These are phyloP conservation scores for Agriopis marginaria DNA, from an alignment of 2,888 invertebrate species.

Conservation along the genomic window DNA sequence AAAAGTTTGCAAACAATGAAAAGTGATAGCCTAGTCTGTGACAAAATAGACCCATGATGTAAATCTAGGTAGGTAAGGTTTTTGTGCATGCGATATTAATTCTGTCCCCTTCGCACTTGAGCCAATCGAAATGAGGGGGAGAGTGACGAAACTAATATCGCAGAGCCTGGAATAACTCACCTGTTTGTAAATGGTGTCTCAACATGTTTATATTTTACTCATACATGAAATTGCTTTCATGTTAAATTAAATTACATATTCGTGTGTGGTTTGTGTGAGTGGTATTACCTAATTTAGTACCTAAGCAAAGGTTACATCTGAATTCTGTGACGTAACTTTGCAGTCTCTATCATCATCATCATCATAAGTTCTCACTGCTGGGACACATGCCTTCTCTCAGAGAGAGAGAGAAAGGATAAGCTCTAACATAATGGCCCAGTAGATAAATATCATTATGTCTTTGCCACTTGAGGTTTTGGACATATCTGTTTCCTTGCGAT, in stretches of 20 bases:
- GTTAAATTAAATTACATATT: slow-evolving; percentile 77
- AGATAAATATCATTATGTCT: no score
- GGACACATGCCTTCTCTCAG: no score
- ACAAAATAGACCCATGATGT: slow-evolving; percentile 1
- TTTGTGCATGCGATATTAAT: no score
- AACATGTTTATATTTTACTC: slow-evolving; percentile 67
- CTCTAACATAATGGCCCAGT: no score
- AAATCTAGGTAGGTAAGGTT: not conserved
- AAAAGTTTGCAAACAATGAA: not conserved
- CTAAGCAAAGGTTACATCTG: slow-evolving; percentile 40
- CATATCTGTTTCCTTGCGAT: no score
- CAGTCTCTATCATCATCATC: not conserved
- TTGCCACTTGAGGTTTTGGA: no score
- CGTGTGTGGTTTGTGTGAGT: slow-evolving; percentile 71
- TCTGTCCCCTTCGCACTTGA: no score
- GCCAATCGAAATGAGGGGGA: no score
- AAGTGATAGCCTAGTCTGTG: slow-evolving; percentile 8
- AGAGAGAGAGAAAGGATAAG: no score
- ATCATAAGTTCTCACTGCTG: no score
- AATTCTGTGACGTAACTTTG: slow-evolving; percentile 45
- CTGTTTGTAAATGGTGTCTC: slow-evolving; percentile 26
- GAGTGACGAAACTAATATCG: no score
- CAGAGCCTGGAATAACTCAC: slow-evolving; percentile 7
- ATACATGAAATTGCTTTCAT: slow-evolving; percentile 78
- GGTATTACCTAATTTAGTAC: slow-evolving; percentile 48